Evolutionary conservation across 2,888 invertebrate species (phyloP).

Genomic region (Nysson spinosus): DNA sequence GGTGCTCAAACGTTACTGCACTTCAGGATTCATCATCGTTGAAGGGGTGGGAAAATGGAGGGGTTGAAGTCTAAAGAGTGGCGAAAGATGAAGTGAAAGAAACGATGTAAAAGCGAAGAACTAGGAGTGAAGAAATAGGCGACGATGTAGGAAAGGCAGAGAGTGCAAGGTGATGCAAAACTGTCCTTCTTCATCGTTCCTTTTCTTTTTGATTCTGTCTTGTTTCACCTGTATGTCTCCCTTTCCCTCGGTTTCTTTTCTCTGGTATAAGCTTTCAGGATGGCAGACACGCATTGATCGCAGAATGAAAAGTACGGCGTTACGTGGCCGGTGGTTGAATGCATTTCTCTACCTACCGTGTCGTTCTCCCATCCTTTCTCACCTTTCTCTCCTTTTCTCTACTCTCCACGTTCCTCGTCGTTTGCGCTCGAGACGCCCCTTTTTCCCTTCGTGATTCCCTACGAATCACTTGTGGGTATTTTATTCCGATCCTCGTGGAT

Average conservation of each 20-base stretch:
- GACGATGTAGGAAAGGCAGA: conserved; percentile 52
- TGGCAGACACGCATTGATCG: conserved; percentile 34
- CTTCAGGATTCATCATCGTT: conserved; percentile 31
- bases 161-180: conserved; percentile 53
- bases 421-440: neutral
- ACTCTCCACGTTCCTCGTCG: conserved; percentile 12
- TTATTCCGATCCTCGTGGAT: too few relatives aligned
- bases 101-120: conserved; percentile 28
- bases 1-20: conserved; percentile 3
- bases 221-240: conserved; percentile 8
- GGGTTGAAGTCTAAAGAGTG: conserved; percentile 1
- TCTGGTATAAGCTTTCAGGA: conserved; percentile 13
- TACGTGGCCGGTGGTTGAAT: conserved; percentile 37
- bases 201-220: conserved; percentile 33
- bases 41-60: neutral
- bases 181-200: too few relatives aligned
- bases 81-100: neutral
- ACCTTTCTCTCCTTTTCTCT: neutral
- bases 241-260: neutral
- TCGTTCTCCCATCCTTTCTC: too few relatives aligned
- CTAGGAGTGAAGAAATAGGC: conserved; percentile 43
- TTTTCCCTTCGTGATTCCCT: neutral
- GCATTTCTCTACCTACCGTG: conserved; percentile 48
- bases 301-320: conserved; percentile 46
- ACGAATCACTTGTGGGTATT: neutral